Base-by-base conservation (phyloP, 2,888 invertebrate species). In the Lithophane ornitopus region DNA sequence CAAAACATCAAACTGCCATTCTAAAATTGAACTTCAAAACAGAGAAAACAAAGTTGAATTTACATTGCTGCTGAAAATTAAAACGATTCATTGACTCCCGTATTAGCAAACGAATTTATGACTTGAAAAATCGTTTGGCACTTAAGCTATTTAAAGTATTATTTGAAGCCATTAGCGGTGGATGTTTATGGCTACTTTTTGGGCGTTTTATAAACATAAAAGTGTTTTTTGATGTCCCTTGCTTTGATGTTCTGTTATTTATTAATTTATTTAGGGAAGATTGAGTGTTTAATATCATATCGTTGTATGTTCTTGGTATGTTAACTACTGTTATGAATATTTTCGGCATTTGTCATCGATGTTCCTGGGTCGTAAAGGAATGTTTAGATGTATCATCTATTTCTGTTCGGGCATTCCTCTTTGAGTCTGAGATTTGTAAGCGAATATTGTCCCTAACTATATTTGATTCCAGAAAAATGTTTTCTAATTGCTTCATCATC, bases 141-240 rank as follows among this genome's bases (percentile, higher is more conserved):
- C 88, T 86, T 84, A 76, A 87, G 87, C 82, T 91, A 90, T 91
- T 92, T 90, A 88, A 88, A 90, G 89, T 87, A 85, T 90, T 89
- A 91, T 90, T 90, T 86, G 75, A 87, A 85, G 80, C 88, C 89
- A 90, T 92, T 91, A 92, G 89, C 75, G 87, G 83, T 66, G 81
- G 70, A 74, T 85, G 85, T 91, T 91, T 88, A 89, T 77, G 81
- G 79, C 39, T 80, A 75, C 85, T 86, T 91, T 91, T 89, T 89
- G 88, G 86, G 74, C 82, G 80, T 89, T 89, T 87, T 84, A 87
- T 84, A 86, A 86, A 90, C 88, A 88, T 89, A 67, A 87, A 88
- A 87, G 86, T 83, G 80, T 80, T 80, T 87, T 85, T 84, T 84
- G 78, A 85, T 83, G 84, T 86, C 71, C 68, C 63, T 61, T 22